phyloP scores from a whole-genome alignment of 2,888 invertebrate genomes.

The Philopedon plagiatum region DNA sequence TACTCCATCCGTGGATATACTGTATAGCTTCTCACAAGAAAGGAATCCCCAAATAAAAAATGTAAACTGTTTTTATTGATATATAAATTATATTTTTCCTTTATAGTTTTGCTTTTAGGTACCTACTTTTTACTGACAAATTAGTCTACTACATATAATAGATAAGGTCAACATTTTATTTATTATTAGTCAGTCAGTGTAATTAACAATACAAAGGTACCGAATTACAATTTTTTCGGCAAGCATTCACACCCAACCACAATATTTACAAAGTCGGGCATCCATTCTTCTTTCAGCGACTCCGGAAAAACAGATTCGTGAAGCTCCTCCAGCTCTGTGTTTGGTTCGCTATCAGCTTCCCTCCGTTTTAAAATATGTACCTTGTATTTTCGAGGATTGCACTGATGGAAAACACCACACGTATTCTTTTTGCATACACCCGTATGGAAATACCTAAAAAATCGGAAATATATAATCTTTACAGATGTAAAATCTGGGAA shows the following conservation, averaged over 20 bases:
- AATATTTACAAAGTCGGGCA: slow-evolving; percentile 60
- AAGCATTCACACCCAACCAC: slow-evolving; percentile 67
- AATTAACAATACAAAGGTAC: not conserved
- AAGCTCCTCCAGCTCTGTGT: slow-evolving; percentile 42
- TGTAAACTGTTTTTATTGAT: too few relatives aligned
- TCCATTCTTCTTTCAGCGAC: slow-evolving; percentile 63
- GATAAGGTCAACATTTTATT: too few relatives aligned
- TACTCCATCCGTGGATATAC: too few relatives aligned
- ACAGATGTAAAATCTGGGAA: too few relatives aligned
- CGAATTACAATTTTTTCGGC: slow-evolving; percentile 27
- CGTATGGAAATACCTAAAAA: slow-evolving; percentile 61
- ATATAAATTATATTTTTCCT: too few relatives aligned
- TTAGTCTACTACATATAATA: too few relatives aligned
- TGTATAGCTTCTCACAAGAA: too few relatives aligned
- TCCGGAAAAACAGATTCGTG: slow-evolving; percentile 57
- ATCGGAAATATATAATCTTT: slow-evolving; percentile 7
- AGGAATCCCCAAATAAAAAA: too few relatives aligned
- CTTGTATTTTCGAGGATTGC: slow-evolving; percentile 61
- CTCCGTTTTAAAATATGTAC: slow-evolving; percentile 62
- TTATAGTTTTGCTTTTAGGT: too few relatives aligned
- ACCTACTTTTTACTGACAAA: too few relatives aligned
- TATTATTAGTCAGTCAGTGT: not conserved
- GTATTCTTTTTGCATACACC: slow-evolving; percentile 61
- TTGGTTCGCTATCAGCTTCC: slow-evolving; percentile 34
- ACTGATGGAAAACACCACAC: slow-evolving; percentile 60